Percentiles rank a stretch among this genome's conserved stretches.
phyloP scores from a whole-genome alignment of 1,140 invertebrate genomes.

The Drosophila grimshawi region DNA sequence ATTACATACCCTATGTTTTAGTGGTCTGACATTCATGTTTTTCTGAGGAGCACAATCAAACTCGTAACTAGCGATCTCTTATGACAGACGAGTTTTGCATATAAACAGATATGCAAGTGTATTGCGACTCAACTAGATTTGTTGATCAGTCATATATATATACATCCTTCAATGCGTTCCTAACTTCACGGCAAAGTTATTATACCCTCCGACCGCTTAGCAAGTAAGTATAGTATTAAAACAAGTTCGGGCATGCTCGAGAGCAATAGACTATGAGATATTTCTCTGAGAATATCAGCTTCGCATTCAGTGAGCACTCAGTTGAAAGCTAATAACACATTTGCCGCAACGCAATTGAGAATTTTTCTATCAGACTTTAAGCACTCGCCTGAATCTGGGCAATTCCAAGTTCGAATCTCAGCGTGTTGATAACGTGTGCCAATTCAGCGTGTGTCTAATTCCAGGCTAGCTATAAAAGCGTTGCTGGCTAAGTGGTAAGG shows the following conservation, averaged over 20 bases:
- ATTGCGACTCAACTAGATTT: too few relatives aligned
- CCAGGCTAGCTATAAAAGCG: conserved; percentile 15
- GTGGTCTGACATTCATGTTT: too few relatives aligned
- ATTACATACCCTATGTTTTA: too few relatives aligned
- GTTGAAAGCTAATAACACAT: neutral
- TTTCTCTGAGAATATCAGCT: neutral
- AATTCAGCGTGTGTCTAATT: neutral
- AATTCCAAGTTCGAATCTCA: conserved; percentile 12
- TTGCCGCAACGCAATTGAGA: conserved; percentile 21
- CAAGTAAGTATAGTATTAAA: neutral
- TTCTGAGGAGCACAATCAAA: too few relatives aligned
- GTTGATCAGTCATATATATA: too few relatives aligned
- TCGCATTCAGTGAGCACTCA: neutral
- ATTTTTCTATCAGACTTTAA: conserved; percentile 1
- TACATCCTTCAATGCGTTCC: too few relatives aligned
- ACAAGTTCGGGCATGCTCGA: neutral
- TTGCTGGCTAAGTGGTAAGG: neutral
- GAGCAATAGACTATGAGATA: neutral
- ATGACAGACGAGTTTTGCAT: too few relatives aligned
- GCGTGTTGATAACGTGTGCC: conserved; percentile 8
- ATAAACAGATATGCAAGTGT: too few relatives aligned
- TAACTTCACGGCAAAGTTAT: too few relatives aligned
- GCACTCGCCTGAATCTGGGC: neutral
- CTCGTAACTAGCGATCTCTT: too few relatives aligned
- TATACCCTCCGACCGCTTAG: too few relatives aligned